Evolutionary conservation across 2,113 vertebrate species (phyloP), one percentile per base, ranked within the genome.

Genomic region (Hippoglossus stenolepis): DNA sequence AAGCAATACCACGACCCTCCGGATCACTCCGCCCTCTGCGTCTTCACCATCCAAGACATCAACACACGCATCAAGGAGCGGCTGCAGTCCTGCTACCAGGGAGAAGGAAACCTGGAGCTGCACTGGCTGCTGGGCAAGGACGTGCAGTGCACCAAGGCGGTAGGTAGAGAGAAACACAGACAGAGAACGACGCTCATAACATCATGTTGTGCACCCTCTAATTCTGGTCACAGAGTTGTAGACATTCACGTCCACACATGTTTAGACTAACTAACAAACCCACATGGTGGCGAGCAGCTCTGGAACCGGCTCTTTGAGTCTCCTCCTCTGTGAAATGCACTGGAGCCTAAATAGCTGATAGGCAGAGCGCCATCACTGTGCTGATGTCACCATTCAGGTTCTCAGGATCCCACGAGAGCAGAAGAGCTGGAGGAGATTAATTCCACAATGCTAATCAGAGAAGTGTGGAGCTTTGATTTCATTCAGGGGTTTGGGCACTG

Each of bases 51-150:
- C 64, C 94, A 94, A 45, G 90, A 96, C 53, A 14, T 99, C 86
- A 98, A 99, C 20, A 64, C 89, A 0, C 95, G 94, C 84, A 98
- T 99, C 89, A 98, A 97, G 89, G 97, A 98, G 79, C 94, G 97
- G 11, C 94, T 98, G 77, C 96, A 96, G 90, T 98, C 97, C 67
- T 99, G 97, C 93, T 99, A 99, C 89, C 97, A 98, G 85, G 97
- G 97, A 0, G 97, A 98, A 71, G 97, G 97, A 58, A 96, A 98
- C 90, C 90, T 99, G 93, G 97, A 99, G 88, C 96, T 99, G 84
- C 97, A 97, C 94, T 99, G 97, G 97, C 95, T 99, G 81, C 94
- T 99, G 86, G 97, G 97, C 60, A 98, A 98, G 60, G 97, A 98
- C 0, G 97, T 99, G 6, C 97, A 97, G 87, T 98, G 97, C 91